Evolutionary conservation across 2,797 vertebrate species (phyloP), one percentile per base, ranked within the genome.

Genomic region (Lutjanus campechanus): DNA sequence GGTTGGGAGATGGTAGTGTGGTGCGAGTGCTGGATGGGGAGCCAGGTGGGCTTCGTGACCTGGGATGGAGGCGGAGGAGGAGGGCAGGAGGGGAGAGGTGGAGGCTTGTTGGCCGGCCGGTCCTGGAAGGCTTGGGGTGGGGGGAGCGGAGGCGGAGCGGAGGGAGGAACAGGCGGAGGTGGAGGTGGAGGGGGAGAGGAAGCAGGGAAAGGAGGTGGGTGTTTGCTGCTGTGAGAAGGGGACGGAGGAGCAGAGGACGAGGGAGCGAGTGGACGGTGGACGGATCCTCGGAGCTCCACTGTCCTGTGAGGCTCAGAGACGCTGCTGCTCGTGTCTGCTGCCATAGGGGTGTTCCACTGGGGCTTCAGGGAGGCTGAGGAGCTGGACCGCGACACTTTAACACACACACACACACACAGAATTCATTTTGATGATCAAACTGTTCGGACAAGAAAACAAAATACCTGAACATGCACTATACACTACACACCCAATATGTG

Each of bases 1-100:
- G 58, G 94, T 90, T 81, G 94, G 87, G 7, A 90, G 89, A 5
- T 83, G 89, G 0, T 88, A 88, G 0, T 81, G 67, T 53, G 85
- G 89, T 89, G 64, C 11, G 81, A 72, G 61, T 94, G 91, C 69
- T 96, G 95, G 71, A 95, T 65, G 17, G 94, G 96, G 12, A 94
- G 84, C 94, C 95, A 97, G n/a, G 88, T 86, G 22, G 94, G 93
- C 69, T 94, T 97, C 85, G 96, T 95, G 6, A 89, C 55, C 47
- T 94, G 96, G 36, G 54, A 58, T 0, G 95, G 90, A 13, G 94
- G 93, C 0, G 91, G 91, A 0, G 93, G 94, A 0, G 95, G 95
- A 4, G 91, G 95, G 66, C 87, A 90, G 84, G 94, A 81, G 40
- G 95, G 93, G 0, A 94, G 43, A 69, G 95, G 90, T 0, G 87